Percentiles rank a stretch among this genome's conserved stretches.
phyloP scores from a whole-genome alignment of 2,113 vertebrate genomes.

The Myanophis thanlyinensis region DNA sequence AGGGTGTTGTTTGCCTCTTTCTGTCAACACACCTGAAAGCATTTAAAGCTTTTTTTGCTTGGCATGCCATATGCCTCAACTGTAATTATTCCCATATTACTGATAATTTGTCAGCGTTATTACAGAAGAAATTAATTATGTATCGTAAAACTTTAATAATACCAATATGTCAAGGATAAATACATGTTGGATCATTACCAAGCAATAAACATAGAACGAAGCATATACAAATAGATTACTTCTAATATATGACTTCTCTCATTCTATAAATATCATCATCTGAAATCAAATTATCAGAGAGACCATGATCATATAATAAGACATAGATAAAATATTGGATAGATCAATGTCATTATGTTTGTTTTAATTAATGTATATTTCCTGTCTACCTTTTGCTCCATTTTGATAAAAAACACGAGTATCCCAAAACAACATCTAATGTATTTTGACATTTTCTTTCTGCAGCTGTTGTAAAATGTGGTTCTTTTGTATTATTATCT shows the following conservation, averaged over 20 bases:
- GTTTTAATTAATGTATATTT: background rate
- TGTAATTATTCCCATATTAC: conserved; percentile 16
- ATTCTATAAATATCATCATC: conserved; percentile 6
- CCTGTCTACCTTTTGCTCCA: background rate
- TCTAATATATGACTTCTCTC: conserved; percentile 6
- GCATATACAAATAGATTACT: conserved; percentile 7
- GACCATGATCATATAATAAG: background rate
- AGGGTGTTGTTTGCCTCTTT: background rate
- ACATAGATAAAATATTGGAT: background rate
- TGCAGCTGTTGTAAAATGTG: background rate
- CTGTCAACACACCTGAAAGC: conserved; percentile 8
- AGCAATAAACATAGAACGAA: conserved; percentile 18
- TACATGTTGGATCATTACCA: conserved; percentile 15
- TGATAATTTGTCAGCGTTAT: conserved; percentile 18
- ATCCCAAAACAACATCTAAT: background rate
- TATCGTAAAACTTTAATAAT: conserved; percentile 24
- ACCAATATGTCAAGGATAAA: conserved; percentile 19
- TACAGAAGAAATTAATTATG: conserved; percentile 7
- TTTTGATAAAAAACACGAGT: background rate
- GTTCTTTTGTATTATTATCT: background rate
- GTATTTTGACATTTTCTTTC: background rate
- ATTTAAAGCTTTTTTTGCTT: background rate
- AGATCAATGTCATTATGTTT: background rate
- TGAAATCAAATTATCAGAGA: background rate
- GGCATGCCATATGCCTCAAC: background rate